A percentile compares a stretch with the other conserved stretches of the same genome.
phyloP scores from a whole-genome alignment of 2,113 vertebrate species.

The Ameiurus melas region DNA sequence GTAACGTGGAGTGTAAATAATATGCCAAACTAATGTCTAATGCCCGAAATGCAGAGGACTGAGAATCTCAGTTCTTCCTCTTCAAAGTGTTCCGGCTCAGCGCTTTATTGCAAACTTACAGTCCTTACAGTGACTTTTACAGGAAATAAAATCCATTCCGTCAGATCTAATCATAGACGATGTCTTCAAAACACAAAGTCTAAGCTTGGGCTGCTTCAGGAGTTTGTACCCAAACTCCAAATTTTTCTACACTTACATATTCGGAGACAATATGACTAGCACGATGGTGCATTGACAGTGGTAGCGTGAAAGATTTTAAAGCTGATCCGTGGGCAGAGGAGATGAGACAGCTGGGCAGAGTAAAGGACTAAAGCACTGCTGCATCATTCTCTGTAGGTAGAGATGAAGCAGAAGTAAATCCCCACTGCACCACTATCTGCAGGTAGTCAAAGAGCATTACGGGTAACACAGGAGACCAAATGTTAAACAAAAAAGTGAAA shows the following conservation, averaged over 20 bases:
- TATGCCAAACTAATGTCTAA: slow-evolving; percentile 43
- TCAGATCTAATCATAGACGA: slow-evolving; percentile 38
- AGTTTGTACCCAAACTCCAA: background rate
- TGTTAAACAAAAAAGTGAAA: too few species aligned
- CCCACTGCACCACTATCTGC: background rate
- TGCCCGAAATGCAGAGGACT: slow-evolving; percentile 37
- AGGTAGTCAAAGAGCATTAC: background rate
- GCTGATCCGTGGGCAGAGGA: background rate
- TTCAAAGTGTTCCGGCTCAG: slow-evolving; percentile 41
- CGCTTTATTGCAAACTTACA: slow-evolving; percentile 40
- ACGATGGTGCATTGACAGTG: background rate
- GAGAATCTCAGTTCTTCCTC: slow-evolving; percentile 28
- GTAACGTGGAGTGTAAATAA: slow-evolving; percentile 52
- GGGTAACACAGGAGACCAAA: background rate
- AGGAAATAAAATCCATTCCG: slow-evolving; percentile 46
- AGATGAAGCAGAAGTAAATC: background rate
- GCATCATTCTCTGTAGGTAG: background rate
- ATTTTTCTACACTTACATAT: background rate
- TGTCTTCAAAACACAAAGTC: slow-evolving; percentile 8
- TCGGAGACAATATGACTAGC: background rate
- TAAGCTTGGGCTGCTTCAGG: slow-evolving; percentile 18
- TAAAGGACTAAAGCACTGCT: background rate
- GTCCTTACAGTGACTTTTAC: slow-evolving; percentile 41
- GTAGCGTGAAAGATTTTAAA: background rate
- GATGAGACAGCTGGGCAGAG: background rate